A percentile compares a stretch with the other conserved stretches of the same genome.
phyloP scores from a whole-genome alignment of 2,888 invertebrate genomes.

The Griposia aprilina region DNA sequence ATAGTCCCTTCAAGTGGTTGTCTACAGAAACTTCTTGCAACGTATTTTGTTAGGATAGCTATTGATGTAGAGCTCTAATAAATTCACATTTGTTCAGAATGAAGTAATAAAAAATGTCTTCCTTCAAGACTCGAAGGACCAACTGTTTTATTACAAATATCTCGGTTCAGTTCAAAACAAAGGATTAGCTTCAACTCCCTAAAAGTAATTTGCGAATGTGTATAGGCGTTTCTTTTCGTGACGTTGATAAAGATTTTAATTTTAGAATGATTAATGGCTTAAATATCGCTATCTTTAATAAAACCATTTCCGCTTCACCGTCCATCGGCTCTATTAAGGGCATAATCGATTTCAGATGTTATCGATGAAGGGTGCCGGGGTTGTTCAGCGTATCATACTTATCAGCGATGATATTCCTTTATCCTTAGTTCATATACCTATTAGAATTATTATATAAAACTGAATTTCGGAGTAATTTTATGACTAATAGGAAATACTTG shows the following conservation, averaged over 20 bases:
- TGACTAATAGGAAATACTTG: constrained; percentile 1
- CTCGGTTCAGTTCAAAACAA: background rate
- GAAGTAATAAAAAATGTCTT: background rate
- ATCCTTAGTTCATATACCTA: constrained; percentile 23
- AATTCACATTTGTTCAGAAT: background rate
- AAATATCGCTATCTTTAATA: constrained; percentile 51
- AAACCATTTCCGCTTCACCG: constrained; percentile 48
- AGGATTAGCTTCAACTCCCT: background rate
- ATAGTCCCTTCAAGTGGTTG: background rate
- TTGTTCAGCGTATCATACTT: constrained; percentile 32
- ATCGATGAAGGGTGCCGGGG: constrained; percentile 47
- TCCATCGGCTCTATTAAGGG: constrained; percentile 46
- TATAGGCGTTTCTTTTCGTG: background rate
- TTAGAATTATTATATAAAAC: constrained; percentile 5
- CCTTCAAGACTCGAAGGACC: background rate
- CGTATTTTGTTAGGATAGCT: background rate
- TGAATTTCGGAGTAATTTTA: constrained; percentile 9
- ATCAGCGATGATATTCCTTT: constrained; percentile 33
- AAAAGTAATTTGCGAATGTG: constrained; percentile 21
- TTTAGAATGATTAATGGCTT: constrained; percentile 46
- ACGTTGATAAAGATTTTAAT: constrained; percentile 47
- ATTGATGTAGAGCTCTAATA: background rate
- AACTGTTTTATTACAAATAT: background rate
- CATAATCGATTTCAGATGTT: constrained; percentile 59
- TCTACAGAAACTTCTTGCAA: background rate